Base-by-base conservation (phyloP, 2,888 invertebrate genomes). In the Saturnia japonica region DNA sequence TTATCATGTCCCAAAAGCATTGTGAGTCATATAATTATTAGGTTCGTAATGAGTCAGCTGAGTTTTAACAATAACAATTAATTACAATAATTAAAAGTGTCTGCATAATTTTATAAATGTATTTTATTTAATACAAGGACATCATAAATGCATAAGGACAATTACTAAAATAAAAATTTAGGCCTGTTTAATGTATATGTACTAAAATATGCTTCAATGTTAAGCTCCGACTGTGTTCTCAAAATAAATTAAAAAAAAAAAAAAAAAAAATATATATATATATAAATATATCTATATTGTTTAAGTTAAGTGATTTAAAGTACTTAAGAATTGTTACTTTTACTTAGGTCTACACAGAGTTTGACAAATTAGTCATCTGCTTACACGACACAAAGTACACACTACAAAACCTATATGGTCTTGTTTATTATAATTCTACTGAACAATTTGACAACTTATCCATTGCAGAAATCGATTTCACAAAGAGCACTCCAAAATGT, bases 1-100 rank as follows among this genome's bases (percentile, higher is more conserved):
- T 3, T 60, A 60, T 6, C 2, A 34, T 34, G 34, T 4, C 34
- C 28, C 22, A 25, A 25, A 57, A 28, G 14, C 14, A 1, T 11
- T 57, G 25, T 28, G 25, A 60, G 14, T 60, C 57, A 60, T 60
- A 28, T 28, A 60, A 60, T 60, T 60, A 60, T 60, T 25, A 14
- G 57, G 57, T 28, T 19, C 28, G 25, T 60, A 60, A 60, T 60
- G 28, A 60, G 25, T 28, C 57, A 60, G 25, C 6, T 28, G 57
- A 60, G 19, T 60, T 28, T 11, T 19, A 6, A 51, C 47, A 51
- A 28, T 60, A 28, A 60, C 28, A 60, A 60, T 60, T 60, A 60
- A 60, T 60, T 28, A 60, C 28, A 2, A 28, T 60, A 60, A 60
- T 60, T 60, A 28, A 60, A 57, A 60, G 14, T 54, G 28, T 60